Percentiles rank a stretch among this genome's conserved stretches.
Evolutionary conservation across 2,888 invertebrate genomes (phyloP).

Genomic region (Trichogramma dendrolimi): DNA sequence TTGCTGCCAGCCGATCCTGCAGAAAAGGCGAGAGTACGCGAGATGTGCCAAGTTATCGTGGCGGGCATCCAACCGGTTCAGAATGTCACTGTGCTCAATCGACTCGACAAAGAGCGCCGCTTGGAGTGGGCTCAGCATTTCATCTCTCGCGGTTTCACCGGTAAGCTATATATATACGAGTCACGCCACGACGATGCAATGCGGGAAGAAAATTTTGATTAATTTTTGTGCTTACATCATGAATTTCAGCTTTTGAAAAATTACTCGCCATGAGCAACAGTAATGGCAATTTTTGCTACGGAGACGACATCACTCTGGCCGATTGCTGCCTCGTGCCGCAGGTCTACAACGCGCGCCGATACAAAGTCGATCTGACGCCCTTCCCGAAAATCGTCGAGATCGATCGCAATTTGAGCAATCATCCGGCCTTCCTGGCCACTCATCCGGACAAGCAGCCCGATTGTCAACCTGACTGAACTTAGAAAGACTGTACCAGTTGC

Average conservation of each 20-base stretch:
- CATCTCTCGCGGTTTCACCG: slow-evolving; percentile 81
- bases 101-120: slow-evolving; percentile 83
- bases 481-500: too few relatives aligned
- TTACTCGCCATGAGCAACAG: slow-evolving; percentile 78
- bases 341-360: slow-evolving; percentile 91
- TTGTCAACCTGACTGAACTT: slow-evolving; percentile 71
- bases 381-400: slow-evolving; percentile 88
- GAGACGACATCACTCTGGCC: slow-evolving; percentile 88
- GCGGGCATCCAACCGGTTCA: slow-evolving; percentile 96
- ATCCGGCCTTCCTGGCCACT: slow-evolving; percentile 86
- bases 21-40: slow-evolving; percentile 85
- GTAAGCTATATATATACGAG: slow-evolving; percentile 41
- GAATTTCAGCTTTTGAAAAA: slow-evolving; percentile 74
- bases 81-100: slow-evolving; percentile 82
- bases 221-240: background rate
- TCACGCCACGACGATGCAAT: background rate
- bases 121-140: slow-evolving; percentile 91
- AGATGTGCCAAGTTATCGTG: slow-evolving; percentile 87
- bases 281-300: slow-evolving; percentile 88
- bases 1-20: slow-evolving; percentile 85
- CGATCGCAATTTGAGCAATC: slow-evolving; percentile 77
- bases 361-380: slow-evolving; percentile 84
- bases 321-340: slow-evolving; percentile 95
- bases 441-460: slow-evolving; percentile 92
- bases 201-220: slow-evolving; percentile 1